These are phyloP conservation scores for Distichodus sexfasciatus DNA, from an alignment of 2,797 vertebrate species.

Conservation along the genomic window DNA sequence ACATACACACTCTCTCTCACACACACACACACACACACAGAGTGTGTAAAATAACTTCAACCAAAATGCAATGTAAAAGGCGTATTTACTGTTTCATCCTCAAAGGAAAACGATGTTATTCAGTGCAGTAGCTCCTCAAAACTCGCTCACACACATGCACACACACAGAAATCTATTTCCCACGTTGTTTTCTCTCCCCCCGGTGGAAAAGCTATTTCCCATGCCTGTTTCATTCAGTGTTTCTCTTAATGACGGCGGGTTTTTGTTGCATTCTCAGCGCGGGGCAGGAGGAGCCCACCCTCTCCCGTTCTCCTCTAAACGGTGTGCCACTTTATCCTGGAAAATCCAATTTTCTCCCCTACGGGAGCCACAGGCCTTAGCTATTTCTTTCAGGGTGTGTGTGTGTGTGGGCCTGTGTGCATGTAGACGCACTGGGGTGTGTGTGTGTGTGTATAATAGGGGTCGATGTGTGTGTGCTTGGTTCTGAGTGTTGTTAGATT, in stretches of 20 bases:
- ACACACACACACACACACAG: background rate
- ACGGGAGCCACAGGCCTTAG: conserved; percentile 50
- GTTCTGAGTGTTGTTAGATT: conserved; percentile 35
- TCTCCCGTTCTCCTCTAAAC: conserved; percentile 59
- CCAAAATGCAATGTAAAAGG: background rate
- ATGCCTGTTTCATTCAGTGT: conserved; percentile 23
- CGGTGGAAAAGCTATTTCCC: conserved; percentile 22
- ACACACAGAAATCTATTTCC: background rate
- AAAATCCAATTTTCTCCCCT: conserved; percentile 72
- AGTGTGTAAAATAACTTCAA: background rate
- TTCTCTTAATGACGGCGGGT: conserved; percentile 38
- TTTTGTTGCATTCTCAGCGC: conserved; percentile 25
- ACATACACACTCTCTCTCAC: too few species aligned
- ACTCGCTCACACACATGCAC: conserved; percentile 10
- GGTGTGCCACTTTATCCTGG: conserved; percentile 59
- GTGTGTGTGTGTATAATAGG: conserved; percentile 25
- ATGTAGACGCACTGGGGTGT: too few species aligned
- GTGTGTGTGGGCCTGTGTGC: conserved; percentile 8
- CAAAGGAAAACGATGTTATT: background rate
- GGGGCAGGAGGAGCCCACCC: conserved; percentile 15
- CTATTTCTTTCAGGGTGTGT: conserved; percentile 51
- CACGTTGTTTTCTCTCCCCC: background rate
- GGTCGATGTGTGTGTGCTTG: conserved; percentile 28
- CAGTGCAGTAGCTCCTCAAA: background rate
- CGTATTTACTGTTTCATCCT: background rate